phyloP scores from a whole-genome alignment of 2,888 invertebrate genomes.

The Conomelus anceps region DNA sequence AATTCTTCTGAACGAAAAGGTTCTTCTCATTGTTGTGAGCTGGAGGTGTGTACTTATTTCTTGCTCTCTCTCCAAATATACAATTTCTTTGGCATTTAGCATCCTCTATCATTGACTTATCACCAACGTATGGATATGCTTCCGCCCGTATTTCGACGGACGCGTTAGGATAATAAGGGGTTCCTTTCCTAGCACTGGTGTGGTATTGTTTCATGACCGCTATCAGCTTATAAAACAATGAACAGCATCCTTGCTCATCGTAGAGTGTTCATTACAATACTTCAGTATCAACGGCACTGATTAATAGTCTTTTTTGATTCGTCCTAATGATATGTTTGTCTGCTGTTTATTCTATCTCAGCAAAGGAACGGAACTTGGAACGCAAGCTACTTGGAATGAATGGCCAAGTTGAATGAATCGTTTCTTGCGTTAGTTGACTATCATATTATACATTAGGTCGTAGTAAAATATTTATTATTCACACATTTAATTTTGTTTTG shows the following conservation, averaged over 20 bases:
- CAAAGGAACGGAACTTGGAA: background rate
- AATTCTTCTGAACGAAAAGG: too few relatives aligned
- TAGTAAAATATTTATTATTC: too few relatives aligned
- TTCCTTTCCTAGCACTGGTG: background rate
- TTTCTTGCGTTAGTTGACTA: too few relatives aligned
- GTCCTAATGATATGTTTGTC: background rate
- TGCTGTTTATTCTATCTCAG: background rate
- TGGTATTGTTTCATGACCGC: background rate
- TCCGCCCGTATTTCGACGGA: background rate
- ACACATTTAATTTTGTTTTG: too few relatives aligned
- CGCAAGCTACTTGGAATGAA: background rate
- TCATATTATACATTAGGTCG: too few relatives aligned
- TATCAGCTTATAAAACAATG: background rate
- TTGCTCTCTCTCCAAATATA: background rate
- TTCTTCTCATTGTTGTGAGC: too few relatives aligned
- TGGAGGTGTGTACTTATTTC: background rate
- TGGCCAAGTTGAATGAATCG: too few relatives aligned
- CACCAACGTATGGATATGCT: background rate
- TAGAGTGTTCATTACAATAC: background rate
- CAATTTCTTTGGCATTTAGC: background rate
- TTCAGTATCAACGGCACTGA: background rate
- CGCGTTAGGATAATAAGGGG: background rate
- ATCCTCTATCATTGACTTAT: background rate
- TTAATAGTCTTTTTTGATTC: background rate
- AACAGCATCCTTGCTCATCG: background rate